Evolutionary conservation across 2,113 vertebrate species (phyloP), one percentile per base, ranked within the genome.

Genomic region (Chrysemys picta): DNA sequence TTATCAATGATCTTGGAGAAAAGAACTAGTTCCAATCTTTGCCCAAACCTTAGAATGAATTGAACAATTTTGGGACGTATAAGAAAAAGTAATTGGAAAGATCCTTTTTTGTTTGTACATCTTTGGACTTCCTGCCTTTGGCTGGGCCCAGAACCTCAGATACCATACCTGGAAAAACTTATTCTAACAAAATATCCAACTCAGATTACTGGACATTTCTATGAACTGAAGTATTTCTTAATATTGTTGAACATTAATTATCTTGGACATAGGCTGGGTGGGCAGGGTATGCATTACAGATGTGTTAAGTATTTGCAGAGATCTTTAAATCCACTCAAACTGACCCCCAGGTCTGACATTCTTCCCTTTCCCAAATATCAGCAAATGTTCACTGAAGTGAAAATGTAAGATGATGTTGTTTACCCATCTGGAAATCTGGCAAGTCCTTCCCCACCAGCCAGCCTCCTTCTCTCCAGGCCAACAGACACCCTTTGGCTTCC

Each of bases 341-440:
- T 57, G 80, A 79, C 42, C 10, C 17, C 45, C 47, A 79, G 21
- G 75, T 89, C 82, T 91, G 90, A 95, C 82, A 53, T 89, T 93
- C 69, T 87, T 69, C 94, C 75, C 87, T 93, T 87, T 90, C 76
- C 87, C 69, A 93, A 90, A 47, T 52, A 21, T 52, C 72, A 85
- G 13, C 42, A 50, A n/a, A 84, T 0, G 4, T 45, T 47, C 25
- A 47, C 75, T 78, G 12, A 47, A 27, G 42, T 47, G 13, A 45
- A 78, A 47, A 78, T 27, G 24, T 78, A 47, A 78, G 24, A 1
- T 50, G 21, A 19, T 89, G 31, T 42, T 91, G 89, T 89, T 95
- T 95, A 86, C 38, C 91, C 85, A 92, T 9, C 62, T 84, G 24
- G 27, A 4, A 93, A 89, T 3, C 24, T 76, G 62, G 56, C 87